A percentile compares a stretch with the other conserved stretches of the same genome.
Evolutionary conservation across 2,888 invertebrate species (phyloP).

Genomic region (Mesoligia furuncula): DNA sequence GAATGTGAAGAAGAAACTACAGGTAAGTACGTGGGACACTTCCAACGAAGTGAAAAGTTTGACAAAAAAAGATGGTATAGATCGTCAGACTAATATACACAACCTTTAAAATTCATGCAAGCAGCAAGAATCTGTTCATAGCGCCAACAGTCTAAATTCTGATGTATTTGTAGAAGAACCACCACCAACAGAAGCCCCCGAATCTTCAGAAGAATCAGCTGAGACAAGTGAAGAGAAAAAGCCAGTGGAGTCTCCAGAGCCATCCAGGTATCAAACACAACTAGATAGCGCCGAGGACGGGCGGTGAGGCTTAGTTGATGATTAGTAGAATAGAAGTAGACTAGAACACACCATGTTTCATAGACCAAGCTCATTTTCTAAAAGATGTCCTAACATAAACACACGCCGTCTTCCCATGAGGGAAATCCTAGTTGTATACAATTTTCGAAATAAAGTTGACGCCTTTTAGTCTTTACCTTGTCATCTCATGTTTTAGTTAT

Average conservation of each 20-base stretch:
- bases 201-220: slow-evolving; percentile 58
- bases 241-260: slow-evolving; percentile 76
- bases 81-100: no score
- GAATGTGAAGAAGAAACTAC: slow-evolving; percentile 77
- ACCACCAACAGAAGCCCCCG: slow-evolving; percentile 33
- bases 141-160: neutral
- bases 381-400: neutral
- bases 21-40: slow-evolving; percentile 62
- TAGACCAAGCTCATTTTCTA: neutral
- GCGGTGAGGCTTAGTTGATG: slow-evolving; percentile 80
- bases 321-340: slow-evolving; percentile 48
- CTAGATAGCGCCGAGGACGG: slow-evolving; percentile 80
- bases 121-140: neutral
- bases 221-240: slow-evolving; percentile 67
- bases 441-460: neutral
- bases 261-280: slow-evolving; percentile 88
- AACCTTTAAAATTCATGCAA: neutral
- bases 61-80: neutral
- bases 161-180: slow-evolving; percentile 31
- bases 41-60: neutral
- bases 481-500: slow-evolving; percentile 1
- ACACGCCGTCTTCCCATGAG: neutral
- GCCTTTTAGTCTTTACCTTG: neutral
- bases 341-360: slow-evolving; percentile 20
- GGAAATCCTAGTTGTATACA: neutral